Evolutionary conservation across 2,113 vertebrate genomes (phyloP).

Genomic region (Procapra przewalskii): DNA sequence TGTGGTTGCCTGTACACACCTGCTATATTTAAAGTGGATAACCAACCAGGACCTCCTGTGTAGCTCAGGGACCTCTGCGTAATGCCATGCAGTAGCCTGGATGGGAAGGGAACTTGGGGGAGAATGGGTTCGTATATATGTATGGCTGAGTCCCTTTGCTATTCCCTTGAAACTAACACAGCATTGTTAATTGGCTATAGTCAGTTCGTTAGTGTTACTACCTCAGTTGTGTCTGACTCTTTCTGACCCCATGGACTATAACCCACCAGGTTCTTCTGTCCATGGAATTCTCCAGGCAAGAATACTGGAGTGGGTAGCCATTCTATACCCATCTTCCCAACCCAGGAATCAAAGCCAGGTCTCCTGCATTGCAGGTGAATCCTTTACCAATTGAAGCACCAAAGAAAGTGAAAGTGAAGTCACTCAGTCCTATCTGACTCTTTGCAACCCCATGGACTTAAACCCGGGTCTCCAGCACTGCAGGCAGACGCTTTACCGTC

Average conservation of each 20-base stretch:
- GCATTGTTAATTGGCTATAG: not conserved
- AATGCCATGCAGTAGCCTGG: not conserved
- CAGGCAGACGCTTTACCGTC: too few relatives aligned
- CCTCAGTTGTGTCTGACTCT: rapidly evolving
- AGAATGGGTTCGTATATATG: not conserved
- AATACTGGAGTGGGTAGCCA: not conserved
- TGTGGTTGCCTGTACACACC: not conserved
- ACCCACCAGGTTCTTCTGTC: not conserved
- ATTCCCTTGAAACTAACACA: not conserved
- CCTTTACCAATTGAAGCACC: not conserved
- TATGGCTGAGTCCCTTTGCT: not conserved
- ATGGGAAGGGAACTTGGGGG: not conserved
- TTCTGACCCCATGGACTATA: not conserved
- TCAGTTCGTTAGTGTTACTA: not conserved
- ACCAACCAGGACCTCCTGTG: not conserved
- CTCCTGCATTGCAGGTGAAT: not conserved
- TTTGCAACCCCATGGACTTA: too few relatives aligned
- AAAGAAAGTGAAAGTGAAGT: too few relatives aligned
- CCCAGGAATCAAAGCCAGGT: not conserved
- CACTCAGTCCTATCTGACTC: too few relatives aligned
- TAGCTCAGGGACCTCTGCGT: not conserved
- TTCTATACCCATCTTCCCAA: not conserved
- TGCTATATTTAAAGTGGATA: not conserved
- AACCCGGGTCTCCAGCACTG: too few relatives aligned
- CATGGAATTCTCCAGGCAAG: not conserved